Evolutionary conservation across 2,113 vertebrate genomes (phyloP), one percentile per base, ranked within the genome.

Genomic region (Zosterops japonicus): DNA sequence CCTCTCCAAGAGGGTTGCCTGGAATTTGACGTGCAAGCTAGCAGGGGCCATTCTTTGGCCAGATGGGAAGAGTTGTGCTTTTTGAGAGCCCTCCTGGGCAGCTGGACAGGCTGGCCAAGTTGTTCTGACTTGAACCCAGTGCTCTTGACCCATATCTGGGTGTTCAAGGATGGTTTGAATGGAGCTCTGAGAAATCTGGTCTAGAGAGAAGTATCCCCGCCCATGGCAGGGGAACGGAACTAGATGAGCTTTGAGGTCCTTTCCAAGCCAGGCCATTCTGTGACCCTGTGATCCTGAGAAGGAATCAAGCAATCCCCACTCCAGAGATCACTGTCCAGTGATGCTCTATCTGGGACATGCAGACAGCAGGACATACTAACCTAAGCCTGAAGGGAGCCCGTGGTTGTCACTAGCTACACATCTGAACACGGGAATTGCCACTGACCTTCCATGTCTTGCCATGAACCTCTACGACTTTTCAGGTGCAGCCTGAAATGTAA

Each of bases 391-490:
- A 60, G 29, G 14, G 61, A 60, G 16, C 44, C 11, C 0, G 0
- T 14, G 17, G 15, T 1, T 31, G 29, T n/a, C 68, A 72, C 4
- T 22, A 76, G 17, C 35, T 49, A 83, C 6, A 9, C 27, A 9
- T 10, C 8, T 15, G 16, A 76, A 56, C 7, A 6, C 11, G 20
- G 28, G 2, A 29, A 42, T 44, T 22, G 8, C 17, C 21, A 41
- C 28, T 1, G 1, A 57, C 19, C 8, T 87, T 65, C 55, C n/a
- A 36, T 78, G 53, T 15, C 39, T 52, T 85, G 27, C 17, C 15
- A 11, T 2, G 1, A 28, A 39, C 5, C 4, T 70, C 46, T 24
- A 8, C 9, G 0, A 10, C 2, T 49, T 49, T 74, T 44, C n/a
- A 36, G 31, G 27, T 18, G 31, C 25, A 81, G 65, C 13, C 8